Percentiles rank a stretch among this genome's conserved stretches.
Evolutionary conservation across 1,140 invertebrate species (phyloP).

Genomic region (Cataglyphis hispanica): DNA sequence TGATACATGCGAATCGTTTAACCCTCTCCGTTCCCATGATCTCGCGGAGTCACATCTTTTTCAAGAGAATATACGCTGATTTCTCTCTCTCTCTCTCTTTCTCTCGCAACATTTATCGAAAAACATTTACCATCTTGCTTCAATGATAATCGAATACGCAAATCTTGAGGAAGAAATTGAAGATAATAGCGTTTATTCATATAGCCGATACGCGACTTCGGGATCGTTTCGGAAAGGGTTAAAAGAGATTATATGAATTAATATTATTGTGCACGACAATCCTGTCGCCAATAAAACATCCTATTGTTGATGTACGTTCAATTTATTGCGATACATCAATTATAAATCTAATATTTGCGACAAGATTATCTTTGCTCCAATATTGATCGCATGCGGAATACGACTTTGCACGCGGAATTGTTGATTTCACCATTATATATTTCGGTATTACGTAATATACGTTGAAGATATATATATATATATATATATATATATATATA

Average conservation of each 20-base stretch:
- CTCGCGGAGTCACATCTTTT: neutral
- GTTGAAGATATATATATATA: neutral
- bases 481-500: neutral
- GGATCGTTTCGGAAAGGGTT: slow-evolving; percentile 18
- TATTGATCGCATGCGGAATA: neutral
- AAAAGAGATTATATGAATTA: neutral
- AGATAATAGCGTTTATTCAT: neutral
- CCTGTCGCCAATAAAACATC: slow-evolving; percentile 15
- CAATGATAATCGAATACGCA: neutral
- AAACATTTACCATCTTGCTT: slow-evolving; percentile 7
- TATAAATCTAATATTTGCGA: neutral
- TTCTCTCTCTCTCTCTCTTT: neutral
- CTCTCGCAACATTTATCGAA: neutral
- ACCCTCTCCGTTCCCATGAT: neutral
- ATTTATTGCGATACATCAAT: neutral
- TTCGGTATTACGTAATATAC: slow-evolving; percentile 1
- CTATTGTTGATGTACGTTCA: slow-evolving; percentile 6
- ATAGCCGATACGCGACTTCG: neutral
- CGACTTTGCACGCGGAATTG: slow-evolving; percentile 2
- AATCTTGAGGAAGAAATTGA: neutral
- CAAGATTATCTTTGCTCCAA: slow-evolving; percentile 12
- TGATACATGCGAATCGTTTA: neutral
- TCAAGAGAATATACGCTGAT: neutral
- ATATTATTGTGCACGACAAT: slow-evolving; percentile 17
- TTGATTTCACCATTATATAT: slow-evolving; percentile 19